These are phyloP conservation scores for Spondyliosoma cantharus DNA, from an alignment of 2,797 vertebrate species.

Conservation along the genomic window DNA sequence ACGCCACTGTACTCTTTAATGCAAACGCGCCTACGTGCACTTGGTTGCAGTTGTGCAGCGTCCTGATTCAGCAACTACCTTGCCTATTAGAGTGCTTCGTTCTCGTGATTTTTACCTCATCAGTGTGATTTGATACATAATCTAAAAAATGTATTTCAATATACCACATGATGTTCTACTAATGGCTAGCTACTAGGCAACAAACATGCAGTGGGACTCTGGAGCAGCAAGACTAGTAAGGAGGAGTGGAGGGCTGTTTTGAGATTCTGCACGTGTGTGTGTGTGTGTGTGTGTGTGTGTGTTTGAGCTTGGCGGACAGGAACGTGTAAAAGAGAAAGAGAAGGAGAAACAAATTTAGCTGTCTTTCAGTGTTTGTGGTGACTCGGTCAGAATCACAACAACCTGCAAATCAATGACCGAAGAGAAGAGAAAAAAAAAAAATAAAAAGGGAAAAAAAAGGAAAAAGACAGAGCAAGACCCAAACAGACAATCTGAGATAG, in stretches of 20 bases:
- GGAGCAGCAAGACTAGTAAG: constrained; percentile 12
- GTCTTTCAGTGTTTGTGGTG: constrained; percentile 37
- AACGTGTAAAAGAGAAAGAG: constrained; percentile 17
- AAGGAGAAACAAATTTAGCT: constrained; percentile 31
- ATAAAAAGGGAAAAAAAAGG: neutral
- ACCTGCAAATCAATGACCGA: constrained; percentile 45
- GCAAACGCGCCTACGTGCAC: constrained; percentile 44
- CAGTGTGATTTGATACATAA: neutral
- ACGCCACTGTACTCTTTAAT: constrained; percentile 48
- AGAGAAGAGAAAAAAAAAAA: neutral
- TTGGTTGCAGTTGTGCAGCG: constrained; percentile 10
- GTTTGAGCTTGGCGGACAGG: neutral
- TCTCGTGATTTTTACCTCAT: constrained; percentile 20
- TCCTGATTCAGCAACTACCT: constrained; percentile 18
- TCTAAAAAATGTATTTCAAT: neutral
- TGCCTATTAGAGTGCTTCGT: constrained; percentile 5
- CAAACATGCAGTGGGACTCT: neutral
- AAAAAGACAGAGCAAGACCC: constrained; percentile 19
- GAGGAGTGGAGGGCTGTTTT: neutral
- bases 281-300: neutral
- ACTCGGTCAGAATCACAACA: constrained; percentile 56
- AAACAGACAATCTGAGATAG: constrained; percentile 14
- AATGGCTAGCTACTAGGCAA: constrained; percentile 8
- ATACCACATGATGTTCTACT: neutral
- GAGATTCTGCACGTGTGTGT: constrained; percentile 6